Evolutionary conservation across 2,888 invertebrate genomes (phyloP).

Genomic region (Diadegma fenestrale): DNA sequence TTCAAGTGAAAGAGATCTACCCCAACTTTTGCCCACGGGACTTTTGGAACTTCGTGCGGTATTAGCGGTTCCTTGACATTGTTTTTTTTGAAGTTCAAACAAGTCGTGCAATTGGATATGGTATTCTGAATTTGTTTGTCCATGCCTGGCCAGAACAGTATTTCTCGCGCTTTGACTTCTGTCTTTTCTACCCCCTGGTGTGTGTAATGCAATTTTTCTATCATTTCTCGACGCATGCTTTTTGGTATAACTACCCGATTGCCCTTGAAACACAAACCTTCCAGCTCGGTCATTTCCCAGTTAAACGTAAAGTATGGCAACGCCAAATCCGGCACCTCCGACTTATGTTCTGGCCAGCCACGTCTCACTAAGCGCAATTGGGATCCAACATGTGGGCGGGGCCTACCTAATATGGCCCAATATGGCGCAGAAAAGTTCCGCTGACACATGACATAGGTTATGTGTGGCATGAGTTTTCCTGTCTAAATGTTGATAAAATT

Average conservation of each 20-base stretch:
- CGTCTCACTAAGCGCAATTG: constrained; percentile 69
- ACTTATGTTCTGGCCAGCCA: constrained; percentile 73
- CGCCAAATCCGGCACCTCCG: constrained; percentile 49
- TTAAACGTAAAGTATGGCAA: constrained; percentile 59
- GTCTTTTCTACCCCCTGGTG: constrained; percentile 65
- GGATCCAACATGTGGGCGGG: too few species aligned
- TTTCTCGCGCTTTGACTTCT: constrained; percentile 53
- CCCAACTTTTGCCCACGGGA: constrained; percentile 55
- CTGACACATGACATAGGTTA: too few species aligned
- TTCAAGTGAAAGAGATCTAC: constrained; percentile 60
- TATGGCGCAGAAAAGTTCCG: too few species aligned
- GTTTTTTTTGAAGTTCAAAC: constrained; percentile 45
- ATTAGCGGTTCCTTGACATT: constrained; percentile 54
- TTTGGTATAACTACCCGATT: constrained; percentile 59
- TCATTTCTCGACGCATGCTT: constrained; percentile 53
- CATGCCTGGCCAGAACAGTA: constrained; percentile 65
- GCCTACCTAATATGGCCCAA: too few species aligned
- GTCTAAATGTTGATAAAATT: too few species aligned
- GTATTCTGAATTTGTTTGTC: constrained; percentile 61
- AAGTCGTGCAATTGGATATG: constrained; percentile 51
- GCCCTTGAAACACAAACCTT: constrained; percentile 44
- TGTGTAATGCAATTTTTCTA: constrained; percentile 54
- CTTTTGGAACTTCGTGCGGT: constrained; percentile 56
- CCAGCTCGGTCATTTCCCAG: constrained; percentile 44
- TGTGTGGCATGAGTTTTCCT: too few species aligned